These are phyloP conservation scores for Prenolepis imparis DNA, from an alignment of 2,888 invertebrate species.

Conservation along the genomic window DNA sequence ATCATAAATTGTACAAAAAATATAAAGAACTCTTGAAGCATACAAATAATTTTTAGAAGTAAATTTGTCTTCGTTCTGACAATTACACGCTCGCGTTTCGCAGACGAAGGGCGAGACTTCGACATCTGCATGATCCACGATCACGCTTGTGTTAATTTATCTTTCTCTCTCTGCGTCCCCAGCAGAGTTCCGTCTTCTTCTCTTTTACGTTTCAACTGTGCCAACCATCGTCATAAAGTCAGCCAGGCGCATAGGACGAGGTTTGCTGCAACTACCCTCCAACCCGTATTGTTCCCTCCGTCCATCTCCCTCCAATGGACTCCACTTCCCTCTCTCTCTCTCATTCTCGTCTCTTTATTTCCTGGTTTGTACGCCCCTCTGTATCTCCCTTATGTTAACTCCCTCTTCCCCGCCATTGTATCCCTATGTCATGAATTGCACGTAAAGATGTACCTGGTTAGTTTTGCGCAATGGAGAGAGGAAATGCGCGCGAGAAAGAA, in stretches of 20 bases:
- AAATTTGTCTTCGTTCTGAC: not conserved
- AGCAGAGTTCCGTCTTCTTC: conserved; percentile 49
- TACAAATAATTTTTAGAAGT: not conserved
- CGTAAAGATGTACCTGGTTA: conserved; percentile 62
- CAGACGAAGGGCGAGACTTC: conserved; percentile 77
- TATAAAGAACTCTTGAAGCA: not conserved
- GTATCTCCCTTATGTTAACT: conserved; percentile 52
- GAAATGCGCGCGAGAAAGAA: conserved; percentile 31
- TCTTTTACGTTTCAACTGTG: conserved; percentile 80
- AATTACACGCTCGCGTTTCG: conserved; percentile 62
- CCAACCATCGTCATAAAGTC: conserved; percentile 84
- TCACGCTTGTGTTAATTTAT: too few relatives aligned
- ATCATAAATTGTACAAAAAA: conserved; percentile 64
- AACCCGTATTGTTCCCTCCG: conserved; percentile 29
- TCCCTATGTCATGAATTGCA: conserved; percentile 64
- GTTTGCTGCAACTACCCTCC: conserved; percentile 72
- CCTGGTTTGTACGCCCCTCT: conserved; percentile 39
- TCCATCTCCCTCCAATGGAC: conserved; percentile 26
- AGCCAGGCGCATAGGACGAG: conserved; percentile 82
- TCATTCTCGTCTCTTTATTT: conserved; percentile 25
- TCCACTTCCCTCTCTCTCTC: conserved; percentile 29
- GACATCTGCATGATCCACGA: conserved; percentile 63
- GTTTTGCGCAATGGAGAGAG: conserved; percentile 47
- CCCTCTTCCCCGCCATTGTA: conserved; percentile 28
- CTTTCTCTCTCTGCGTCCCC: not conserved